Base-by-base conservation (phyloP, 2,888 invertebrate genomes). In the Lithophane leautieri region DNA sequence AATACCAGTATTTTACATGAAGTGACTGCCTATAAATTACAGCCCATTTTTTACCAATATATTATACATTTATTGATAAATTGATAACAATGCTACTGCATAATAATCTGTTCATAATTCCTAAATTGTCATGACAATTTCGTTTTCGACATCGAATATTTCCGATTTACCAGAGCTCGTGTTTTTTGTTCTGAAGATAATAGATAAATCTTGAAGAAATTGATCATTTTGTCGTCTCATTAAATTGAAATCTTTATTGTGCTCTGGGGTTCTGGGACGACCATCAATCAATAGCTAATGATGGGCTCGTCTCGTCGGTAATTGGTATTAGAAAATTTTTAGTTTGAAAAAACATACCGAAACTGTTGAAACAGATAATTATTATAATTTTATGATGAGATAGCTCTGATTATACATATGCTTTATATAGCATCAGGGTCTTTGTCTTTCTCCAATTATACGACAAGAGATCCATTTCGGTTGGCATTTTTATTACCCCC, bases 271-370 rank as follows among this genome's bases (percentile, higher is more conserved):
- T n/a, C 8, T 25, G 34, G 14, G 1, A 14, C 50, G 56, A 25
- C 19, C 62, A 76, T 78, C 56, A 44, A 70, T 77, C 78, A 70
- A 63, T 63, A 7, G 16, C 22, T 63, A 78, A 58, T 63, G 50
- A 63, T 42, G 16, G 70, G 28, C 25, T 40, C 34, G 44, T 14
- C 22, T 52, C n/a, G 14, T n/a, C 56, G 9, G 3, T 78, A 70
- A 78, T 78, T 54, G 28, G 28, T 71, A 60, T 76, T 66, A 8
- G 14, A 44, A n/a, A 25, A 28, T 16, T 14, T 42, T 3, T 12
- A 16, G 2, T 28, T 56, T 9, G 4, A 8, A 28, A n/a, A 66
- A 69, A 7, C 4, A 11, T 9, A 44, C 16, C n/a, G 2, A 11
- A n/a, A 28, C 54, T 63, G 4, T 7, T 22, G 2, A 4, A 8